A percentile compares a stretch with the other conserved stretches of the same genome.
phyloP scores from a whole-genome alignment of 2,113 vertebrate genomes.

The Perccottus glenii region DNA sequence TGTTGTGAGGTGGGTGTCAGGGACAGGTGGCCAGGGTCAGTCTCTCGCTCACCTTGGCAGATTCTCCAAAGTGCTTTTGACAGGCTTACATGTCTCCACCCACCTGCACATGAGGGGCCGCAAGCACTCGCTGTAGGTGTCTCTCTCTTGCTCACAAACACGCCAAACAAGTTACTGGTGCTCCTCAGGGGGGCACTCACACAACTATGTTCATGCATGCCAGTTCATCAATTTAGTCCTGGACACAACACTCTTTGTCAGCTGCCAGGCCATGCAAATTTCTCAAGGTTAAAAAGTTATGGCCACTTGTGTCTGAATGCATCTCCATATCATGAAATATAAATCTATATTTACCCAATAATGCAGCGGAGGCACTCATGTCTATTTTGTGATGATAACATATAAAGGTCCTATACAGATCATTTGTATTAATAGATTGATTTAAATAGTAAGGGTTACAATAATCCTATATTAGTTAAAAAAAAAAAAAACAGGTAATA shows the following conservation, averaged over 20 bases:
- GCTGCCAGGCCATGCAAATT: constrained; percentile 57
- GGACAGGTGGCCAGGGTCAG: constrained; percentile 76
- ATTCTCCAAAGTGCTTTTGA: constrained; percentile 65
- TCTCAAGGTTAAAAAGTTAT: constrained; percentile 72
- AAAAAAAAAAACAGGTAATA: too few relatives aligned
- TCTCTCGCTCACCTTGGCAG: constrained; percentile 72
- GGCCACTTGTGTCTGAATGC: constrained; percentile 58
- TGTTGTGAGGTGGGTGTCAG: constrained; percentile 55
- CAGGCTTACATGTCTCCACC: constrained; percentile 68
- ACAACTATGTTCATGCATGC: constrained; percentile 73
- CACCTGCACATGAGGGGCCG: constrained; percentile 60
- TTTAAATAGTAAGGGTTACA: too few relatives aligned
- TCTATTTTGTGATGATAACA: too few relatives aligned
- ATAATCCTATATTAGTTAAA: too few relatives aligned
- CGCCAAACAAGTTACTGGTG: constrained; percentile 27
- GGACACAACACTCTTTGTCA: constrained; percentile 40
- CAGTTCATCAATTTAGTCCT: constrained; percentile 68
- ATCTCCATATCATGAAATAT: constrained; percentile 69
- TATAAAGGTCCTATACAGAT: too few relatives aligned
- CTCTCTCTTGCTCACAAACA: constrained; percentile 23
- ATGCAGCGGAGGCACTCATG: constrained; percentile 50
- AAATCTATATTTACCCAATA: constrained; percentile 67
- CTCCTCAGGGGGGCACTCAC: constrained; percentile 57
- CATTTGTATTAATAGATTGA: too few relatives aligned
- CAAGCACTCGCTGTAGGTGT: constrained; percentile 36